Evolutionary conservation across 2,797 vertebrate genomes (phyloP), one percentile per base, ranked within the genome.

Genomic region (Melanotaenia parkinsoni): DNA sequence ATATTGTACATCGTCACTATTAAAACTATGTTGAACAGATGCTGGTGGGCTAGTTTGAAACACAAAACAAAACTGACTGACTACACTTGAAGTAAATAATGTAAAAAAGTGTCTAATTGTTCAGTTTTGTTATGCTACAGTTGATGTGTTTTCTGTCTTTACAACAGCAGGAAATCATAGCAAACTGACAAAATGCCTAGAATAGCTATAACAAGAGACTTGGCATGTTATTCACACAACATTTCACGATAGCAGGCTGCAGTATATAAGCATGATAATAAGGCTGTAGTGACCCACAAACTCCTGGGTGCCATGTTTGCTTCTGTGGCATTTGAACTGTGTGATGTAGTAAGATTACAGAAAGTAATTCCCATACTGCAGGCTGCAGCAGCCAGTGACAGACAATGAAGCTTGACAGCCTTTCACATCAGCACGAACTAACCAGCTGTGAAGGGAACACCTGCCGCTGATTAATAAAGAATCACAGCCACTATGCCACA

Each of bases 401-500:
- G 76, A 84, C 80, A 79, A 78, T 62, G 77, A 71, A 68, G 84
- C 89, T 14, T 74, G 79, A 90, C 88, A 85, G 86, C 74, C 58
- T 87, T 80, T 84, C 81, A 85, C 83, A 84, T 91, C 88, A 83
- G 78, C 70, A 53, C 1, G 28, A 71, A 75, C 80, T 90, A 92
- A 92, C 88, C 86, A 92, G 81, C 90, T 91, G 88, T 93, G 87
- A 93, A 91, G 81, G 77, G 71, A 92, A 90, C 86, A 89, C 88
- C 88, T 92, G 88, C 88, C 60, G 63, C 79, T 79, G 81, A 80
- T 88, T 92, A 92, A 91, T 91, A 86, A 77, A 89, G 77, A 86
- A 85, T 88, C 76, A 77, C 79, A 80, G 77, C 75, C 81, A 83
- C 87, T 76, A 70, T 51, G 69, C 72, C 56, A 70, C 6, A 38